Conservation (phyloP, 2,888 invertebrate genomes). For the Ypsolopha sequella region DNA sequence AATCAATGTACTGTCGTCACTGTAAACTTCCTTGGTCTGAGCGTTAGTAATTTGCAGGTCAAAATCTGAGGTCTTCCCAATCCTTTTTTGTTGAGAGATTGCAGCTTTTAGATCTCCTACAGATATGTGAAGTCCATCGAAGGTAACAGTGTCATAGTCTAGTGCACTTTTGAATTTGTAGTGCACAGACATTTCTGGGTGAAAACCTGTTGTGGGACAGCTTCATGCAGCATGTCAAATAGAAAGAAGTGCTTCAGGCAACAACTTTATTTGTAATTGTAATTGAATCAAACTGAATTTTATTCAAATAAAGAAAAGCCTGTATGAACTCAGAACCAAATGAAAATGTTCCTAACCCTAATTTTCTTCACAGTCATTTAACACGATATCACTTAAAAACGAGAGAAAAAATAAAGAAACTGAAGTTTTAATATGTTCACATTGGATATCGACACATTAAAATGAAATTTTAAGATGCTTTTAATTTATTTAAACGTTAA, state of each 20-base stretch:
- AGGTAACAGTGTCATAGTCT: constrained; percentile 96
- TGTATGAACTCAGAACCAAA: too few species aligned
- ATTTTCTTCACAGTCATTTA: too few species aligned
- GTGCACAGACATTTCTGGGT: constrained; percentile 89
- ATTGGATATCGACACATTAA: too few species aligned
- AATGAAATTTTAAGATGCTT: not conserved
- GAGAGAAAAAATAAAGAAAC: too few species aligned
- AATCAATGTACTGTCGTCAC: constrained; percentile 90
- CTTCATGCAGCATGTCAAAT: constrained; percentile 32
- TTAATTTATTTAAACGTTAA: not conserved
- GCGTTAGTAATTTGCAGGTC: constrained; percentile 97
- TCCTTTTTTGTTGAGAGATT: constrained; percentile 94
- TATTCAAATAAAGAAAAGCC: not conserved
- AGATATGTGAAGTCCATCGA: constrained; percentile 97
- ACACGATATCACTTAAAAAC: too few species aligned
- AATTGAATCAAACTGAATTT: not conserved
- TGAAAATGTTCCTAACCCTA: too few species aligned
- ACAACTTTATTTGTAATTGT: not conserved
- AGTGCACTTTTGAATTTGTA: constrained; percentile 98
- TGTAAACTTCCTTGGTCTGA: constrained; percentile 97
- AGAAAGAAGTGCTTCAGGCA: not conserved
- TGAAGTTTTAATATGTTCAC: too few species aligned
- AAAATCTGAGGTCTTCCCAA: constrained; percentile 94
- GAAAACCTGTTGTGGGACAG: constrained; percentile 10
- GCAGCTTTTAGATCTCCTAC: constrained; percentile 95